Evolutionary conservation across 2,888 invertebrate genomes (phyloP).

Genomic region (Mongoloraphidia duomilia): DNA sequence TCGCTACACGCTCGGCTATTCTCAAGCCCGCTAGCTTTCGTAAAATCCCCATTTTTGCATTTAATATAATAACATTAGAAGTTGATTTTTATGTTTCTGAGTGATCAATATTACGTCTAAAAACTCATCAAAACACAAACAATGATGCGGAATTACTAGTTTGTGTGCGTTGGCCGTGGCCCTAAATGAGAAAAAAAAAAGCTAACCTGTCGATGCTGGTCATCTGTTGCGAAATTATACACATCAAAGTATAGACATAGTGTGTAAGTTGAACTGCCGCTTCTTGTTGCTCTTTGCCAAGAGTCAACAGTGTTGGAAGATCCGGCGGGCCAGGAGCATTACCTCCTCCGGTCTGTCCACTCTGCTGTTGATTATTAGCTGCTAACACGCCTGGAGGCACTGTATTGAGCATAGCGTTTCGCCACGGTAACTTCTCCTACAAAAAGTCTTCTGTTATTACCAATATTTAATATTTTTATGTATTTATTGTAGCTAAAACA

Average conservation of each 20-base stretch:
- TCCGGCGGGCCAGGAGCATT: slow-evolving; percentile 22
- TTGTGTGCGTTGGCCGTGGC: too few species aligned
- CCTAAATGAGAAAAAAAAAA: too few species aligned
- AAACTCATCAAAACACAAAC: too few species aligned
- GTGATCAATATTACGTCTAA: too few species aligned
- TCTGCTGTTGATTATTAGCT: slow-evolving; percentile 21
- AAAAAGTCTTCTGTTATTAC: slow-evolving; percentile 10
- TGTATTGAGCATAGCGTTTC: slow-evolving; percentile 34
- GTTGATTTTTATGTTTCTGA: too few species aligned
- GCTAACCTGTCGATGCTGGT: slow-evolving; percentile 66
- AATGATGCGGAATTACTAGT: too few species aligned
- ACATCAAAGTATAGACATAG: slow-evolving; percentile 73
- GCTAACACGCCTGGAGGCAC: slow-evolving; percentile 29
- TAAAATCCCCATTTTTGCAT: too few species aligned
- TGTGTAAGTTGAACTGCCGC: slow-evolving; percentile 72
- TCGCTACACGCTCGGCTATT: too few species aligned
- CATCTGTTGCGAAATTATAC: slow-evolving; percentile 79
- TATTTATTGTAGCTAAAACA: too few species aligned
- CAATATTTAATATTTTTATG: not conserved
- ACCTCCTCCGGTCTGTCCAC: slow-evolving; percentile 9
- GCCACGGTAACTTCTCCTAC: slow-evolving; percentile 34
- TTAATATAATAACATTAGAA: too few species aligned
- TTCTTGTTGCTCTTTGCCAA: slow-evolving; percentile 47
- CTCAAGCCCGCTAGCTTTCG: too few species aligned
- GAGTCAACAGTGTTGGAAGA: slow-evolving; percentile 30